Evolutionary conservation across 1,140 invertebrate genomes (phyloP), one percentile per base, ranked within the genome.

Genomic region (Luehdorfia chinensis): DNA sequence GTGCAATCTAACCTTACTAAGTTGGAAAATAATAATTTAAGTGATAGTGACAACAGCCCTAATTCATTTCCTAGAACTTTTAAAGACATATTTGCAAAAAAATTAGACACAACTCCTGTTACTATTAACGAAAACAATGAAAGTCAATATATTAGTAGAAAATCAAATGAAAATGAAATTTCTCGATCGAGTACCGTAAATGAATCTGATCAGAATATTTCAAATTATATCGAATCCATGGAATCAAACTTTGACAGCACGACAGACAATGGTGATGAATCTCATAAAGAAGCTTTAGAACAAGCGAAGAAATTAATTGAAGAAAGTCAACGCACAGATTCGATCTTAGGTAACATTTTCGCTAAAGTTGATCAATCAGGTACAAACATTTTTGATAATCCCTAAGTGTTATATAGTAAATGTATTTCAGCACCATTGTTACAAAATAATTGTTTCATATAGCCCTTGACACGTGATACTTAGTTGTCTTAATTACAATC

Each of bases 301-400:
- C 48, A 72, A 8, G 65, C 61, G 0, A 53, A 33, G 6, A 54
- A 50, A 41, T 49, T 76, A 4, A 61, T 79, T 9, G 43, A 57
- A 50, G 58, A 66, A 8, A 75, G 61, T 41, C 15, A 61, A 46
- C 39, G 47, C 13, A 48, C 52, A 1, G 47, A 61, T 15, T 30
- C 28, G 5, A 14, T 71, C 23, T 56, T 75, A 19, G 43, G 60
- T 16, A 47, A 49, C 8, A 51, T 65, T 36, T 62, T 71, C 9
- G 36, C 52, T 21, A 37, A 57, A 30, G 23, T 16, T 1, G 39
- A 55, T 14, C 23, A 52, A 31, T 3, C 25, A n/a, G 49, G 45
- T 15, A 31, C 34, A 8, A 53, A 56, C 33, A 34, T 60, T 3
- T 68, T 72, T 45, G 52, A 48, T 27, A 44, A 59, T 43, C 23